Evolutionary conservation across 2,113 vertebrate species (phyloP), one percentile per base, ranked within the genome.

Genomic region (Malurus cyaneus): DNA sequence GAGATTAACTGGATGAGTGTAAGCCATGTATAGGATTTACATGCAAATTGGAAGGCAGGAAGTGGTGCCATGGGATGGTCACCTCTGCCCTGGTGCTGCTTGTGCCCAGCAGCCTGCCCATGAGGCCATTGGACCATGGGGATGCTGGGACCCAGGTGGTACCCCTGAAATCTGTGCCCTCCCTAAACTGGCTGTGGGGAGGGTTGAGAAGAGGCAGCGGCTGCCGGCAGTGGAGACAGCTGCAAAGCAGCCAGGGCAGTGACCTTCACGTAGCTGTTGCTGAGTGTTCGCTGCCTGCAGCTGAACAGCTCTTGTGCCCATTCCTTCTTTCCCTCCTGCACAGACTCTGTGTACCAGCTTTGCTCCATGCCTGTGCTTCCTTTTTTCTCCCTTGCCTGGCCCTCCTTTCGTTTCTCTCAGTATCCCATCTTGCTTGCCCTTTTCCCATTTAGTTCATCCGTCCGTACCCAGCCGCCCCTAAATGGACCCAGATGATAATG

Each of bases 111-210:
- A 88, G 79, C 18, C 80, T 80, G 46, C 60, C 60, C 36, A 12
- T 6, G 12, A 60, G 61, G 9, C 25, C 8, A 1, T 9, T 44
- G 57, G 44, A 19, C 49, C 0, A 0, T 25, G 34, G 62, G 31
- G 18, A 11, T 67, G 25, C 88, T 92, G 72, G 67, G 83, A 84
- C 92, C 56, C 96, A 93, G 86, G 34, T 96, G 91, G 91, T 92
- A 64, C 18, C 57, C 47, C 70, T 2, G 0, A 49, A 86, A 50
- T 18, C 39, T 3, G 0, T 67, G 72, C 20, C 53, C 52, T 92
- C 57, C 28, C 60, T 71, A 56, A 83, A 29, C 29, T 81, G 47
- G 23, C 76, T 0, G 0, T 66, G 39, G 60, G 79, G 26, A 76
- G 39, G 12, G 34, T 76, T 70, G 59, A 57, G 49, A 50, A 82